These are phyloP conservation scores for Rana temporaria DNA, from an alignment of 2,113 vertebrate genomes.

Conservation along the genomic window DNA sequence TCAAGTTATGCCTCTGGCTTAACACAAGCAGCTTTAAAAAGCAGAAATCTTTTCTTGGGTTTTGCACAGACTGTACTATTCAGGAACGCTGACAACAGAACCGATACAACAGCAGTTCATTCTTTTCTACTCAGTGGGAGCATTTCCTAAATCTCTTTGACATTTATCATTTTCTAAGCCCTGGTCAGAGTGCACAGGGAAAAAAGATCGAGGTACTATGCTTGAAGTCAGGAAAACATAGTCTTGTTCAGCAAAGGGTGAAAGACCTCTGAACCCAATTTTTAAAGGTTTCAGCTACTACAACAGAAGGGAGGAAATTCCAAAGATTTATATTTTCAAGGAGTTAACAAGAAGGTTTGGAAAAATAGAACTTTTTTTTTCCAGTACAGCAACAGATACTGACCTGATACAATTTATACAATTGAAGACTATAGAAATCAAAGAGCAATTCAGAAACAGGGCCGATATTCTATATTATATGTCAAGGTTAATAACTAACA, in stretches of 20 bases:
- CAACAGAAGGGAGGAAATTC: slow-evolving; percentile 13
- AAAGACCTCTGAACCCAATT: slow-evolving; percentile 39
- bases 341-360: slow-evolving; percentile 5
- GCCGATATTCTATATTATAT: too few species aligned
- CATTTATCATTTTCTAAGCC: slow-evolving; percentile 51
- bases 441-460: too few species aligned
- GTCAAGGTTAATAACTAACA: too few species aligned
- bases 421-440: too few species aligned
- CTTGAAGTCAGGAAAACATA: slow-evolving; percentile 39
- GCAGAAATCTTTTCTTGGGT: not conserved
- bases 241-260: slow-evolving; percentile 40
- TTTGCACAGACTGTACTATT: slow-evolving; percentile 4
- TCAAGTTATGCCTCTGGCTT: slow-evolving; percentile 10
- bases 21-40: slow-evolving; percentile 4
- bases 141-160: slow-evolving; percentile 44
- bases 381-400: too few species aligned
- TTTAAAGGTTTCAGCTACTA: slow-evolving; percentile 31
- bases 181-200: slow-evolving; percentile 40
- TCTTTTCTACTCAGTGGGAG: slow-evolving; percentile 30
- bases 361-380: not conserved
- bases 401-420: too few species aligned
- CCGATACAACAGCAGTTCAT: slow-evolving; percentile 42
- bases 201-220: slow-evolving; percentile 16
- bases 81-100: slow-evolving; percentile 9
- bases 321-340: slow-evolving; percentile 32